Conservation (phyloP, 2,888 invertebrate species). For the Pseudococcus jackbeardsleyi region DNA sequence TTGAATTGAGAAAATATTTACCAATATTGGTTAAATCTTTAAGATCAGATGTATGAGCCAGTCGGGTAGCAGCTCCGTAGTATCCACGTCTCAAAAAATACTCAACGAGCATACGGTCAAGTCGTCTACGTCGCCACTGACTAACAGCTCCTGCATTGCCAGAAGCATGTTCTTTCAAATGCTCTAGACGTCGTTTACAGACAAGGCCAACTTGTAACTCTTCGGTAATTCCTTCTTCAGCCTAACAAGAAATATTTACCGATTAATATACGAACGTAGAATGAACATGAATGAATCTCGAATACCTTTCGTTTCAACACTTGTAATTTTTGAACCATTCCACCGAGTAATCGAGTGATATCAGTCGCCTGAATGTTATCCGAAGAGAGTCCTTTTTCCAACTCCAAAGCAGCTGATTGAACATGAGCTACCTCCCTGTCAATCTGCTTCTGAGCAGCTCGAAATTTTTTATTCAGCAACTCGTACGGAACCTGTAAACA, state of each 20-base stretch:
- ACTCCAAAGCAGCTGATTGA: conserved; percentile 81
- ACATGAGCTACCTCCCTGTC: conserved; percentile 94
- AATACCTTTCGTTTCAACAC: conserved; percentile 87
- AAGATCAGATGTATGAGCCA: conserved; percentile 85
- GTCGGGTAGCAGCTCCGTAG: conserved; percentile 91
- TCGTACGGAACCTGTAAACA: conserved; percentile 92
- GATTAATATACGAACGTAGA: conserved; percentile 1
- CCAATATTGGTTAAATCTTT: conserved; percentile 93
- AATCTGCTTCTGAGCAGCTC: conserved; percentile 92
- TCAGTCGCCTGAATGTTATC: conserved; percentile 77
- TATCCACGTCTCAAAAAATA: conserved; percentile 95
- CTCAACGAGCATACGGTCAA: conserved; percentile 97
- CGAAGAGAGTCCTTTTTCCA: conserved; percentile 81
- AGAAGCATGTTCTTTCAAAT: conserved; percentile 81
- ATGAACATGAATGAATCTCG: neutral
- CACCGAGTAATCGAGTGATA: conserved; percentile 85
- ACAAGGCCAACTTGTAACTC: conserved; percentile 91
- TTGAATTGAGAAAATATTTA: conserved; percentile 68
- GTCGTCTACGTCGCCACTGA: conserved; percentile 87
- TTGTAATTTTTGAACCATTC: conserved; percentile 90
- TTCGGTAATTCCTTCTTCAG: conserved; percentile 92
- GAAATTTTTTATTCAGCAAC: conserved; percentile 96
- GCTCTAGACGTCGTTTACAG: conserved; percentile 92
- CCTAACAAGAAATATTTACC: conserved; percentile 70
- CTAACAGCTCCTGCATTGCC: conserved; percentile 75